A percentile compares a stretch with the other conserved stretches of the same genome.
These are phyloP conservation scores for Drosophila maculinotata DNA, from an alignment of 2,888 invertebrate genomes.

Conservation along the genomic window DNA sequence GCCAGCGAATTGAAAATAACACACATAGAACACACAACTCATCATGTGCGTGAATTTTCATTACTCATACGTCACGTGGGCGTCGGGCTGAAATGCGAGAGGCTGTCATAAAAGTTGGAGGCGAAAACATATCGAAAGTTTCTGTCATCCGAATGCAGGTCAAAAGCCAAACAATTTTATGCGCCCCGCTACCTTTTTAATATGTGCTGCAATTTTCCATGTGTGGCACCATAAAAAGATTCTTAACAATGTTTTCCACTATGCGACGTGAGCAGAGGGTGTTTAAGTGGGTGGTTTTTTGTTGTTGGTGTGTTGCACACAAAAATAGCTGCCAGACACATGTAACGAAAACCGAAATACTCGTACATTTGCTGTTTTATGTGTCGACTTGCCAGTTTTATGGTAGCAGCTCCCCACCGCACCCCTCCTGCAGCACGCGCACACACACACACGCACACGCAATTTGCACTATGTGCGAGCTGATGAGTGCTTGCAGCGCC, in stretches of 20 bases:
- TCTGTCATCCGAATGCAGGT: conserved; percentile 23
- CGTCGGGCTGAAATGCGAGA: conserved; percentile 28
- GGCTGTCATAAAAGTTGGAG: conserved; percentile 35
- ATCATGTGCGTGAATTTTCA: conserved; percentile 46
- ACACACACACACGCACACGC: conserved; percentile 28
- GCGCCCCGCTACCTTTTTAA: conserved; percentile 41
- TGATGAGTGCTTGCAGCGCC: conserved; percentile 24
- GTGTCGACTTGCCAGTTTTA: conserved; percentile 55
- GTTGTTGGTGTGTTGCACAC: conserved; percentile 7
- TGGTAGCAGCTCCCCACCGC: conserved; percentile 36
- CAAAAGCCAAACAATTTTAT: conserved; percentile 35
- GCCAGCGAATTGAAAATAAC: conserved; percentile 50
- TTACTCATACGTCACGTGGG: conserved; percentile 67
- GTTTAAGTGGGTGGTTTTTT: neutral
- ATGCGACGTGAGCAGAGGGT: conserved; percentile 24
- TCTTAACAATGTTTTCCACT: conserved; percentile 63
- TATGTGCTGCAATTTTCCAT: conserved; percentile 38
- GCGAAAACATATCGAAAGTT: conserved; percentile 32
- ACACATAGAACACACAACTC: conserved; percentile 1
- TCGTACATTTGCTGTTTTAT: conserved; percentile 46
- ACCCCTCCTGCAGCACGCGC: neutral
- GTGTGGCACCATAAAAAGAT: conserved; percentile 36
- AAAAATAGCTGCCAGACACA: conserved; percentile 41
- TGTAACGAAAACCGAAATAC: conserved; percentile 28
- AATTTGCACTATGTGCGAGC: conserved; percentile 39